phyloP scores from a whole-genome alignment of 2,113 vertebrate genomes.

The Silurus meridionalis region DNA sequence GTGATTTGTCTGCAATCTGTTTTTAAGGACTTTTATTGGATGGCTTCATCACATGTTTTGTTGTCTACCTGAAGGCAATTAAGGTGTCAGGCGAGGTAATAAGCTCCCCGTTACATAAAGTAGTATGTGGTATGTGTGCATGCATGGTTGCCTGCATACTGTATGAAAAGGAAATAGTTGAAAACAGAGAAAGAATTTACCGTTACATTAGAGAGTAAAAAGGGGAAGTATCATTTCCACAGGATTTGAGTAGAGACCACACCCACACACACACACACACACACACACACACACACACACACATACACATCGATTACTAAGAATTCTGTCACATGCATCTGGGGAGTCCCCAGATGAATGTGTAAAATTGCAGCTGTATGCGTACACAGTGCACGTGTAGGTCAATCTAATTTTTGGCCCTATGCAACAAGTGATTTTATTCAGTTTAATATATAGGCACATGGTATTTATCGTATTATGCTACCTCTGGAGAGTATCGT shows the following conservation, averaged over 20 bases:
- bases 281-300: too few relatives aligned
- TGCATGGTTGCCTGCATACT: background rate
- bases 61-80: background rate
- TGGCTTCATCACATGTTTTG: background rate
- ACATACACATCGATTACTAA: background rate
- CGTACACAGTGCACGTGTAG: background rate
- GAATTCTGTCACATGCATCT: conserved; percentile 27
- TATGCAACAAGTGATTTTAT: background rate
- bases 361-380: background rate
- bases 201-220: conserved; percentile 42
- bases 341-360: background rate
- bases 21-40: background rate
- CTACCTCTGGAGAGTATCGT: background rate
- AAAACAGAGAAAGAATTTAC: conserved; percentile 15
- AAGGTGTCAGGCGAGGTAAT: too few relatives aligned
- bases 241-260: conserved; percentile 23
- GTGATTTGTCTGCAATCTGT: background rate
- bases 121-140: background rate
- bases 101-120: background rate
- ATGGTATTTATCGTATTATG: background rate
- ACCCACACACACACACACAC: too few relatives aligned
- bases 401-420: background rate
- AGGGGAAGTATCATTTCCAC: conserved; percentile 41
- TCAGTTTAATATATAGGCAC: background rate
- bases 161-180: background rate